These are phyloP conservation scores for Polydrusus pterygomalis DNA, from an alignment of 2,888 invertebrate genomes.

Conservation along the genomic window DNA sequence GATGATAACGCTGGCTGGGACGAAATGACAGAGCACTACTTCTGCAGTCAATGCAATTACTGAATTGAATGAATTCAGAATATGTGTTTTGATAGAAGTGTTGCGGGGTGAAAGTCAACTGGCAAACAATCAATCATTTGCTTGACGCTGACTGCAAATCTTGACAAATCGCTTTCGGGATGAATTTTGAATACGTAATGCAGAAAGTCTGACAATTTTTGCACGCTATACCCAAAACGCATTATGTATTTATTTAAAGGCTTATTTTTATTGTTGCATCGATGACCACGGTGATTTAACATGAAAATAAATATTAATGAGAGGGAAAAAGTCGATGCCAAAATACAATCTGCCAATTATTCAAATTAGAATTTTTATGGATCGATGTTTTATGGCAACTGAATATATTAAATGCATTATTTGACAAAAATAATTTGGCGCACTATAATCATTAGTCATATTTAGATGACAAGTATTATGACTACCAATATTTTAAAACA, in stretches of 20 bases:
- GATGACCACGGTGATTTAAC: slow-evolving; percentile 34
- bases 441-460: too few relatives aligned
- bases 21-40: slow-evolving; percentile 61
- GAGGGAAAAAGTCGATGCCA: slow-evolving; percentile 55
- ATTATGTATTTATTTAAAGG: slow-evolving; percentile 35
- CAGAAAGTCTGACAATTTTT: slow-evolving; percentile 40
- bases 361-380: slow-evolving; percentile 48
- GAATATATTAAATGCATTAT: slow-evolving; percentile 60
- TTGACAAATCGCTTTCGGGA: slow-evolving; percentile 72
- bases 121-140: slow-evolving; percentile 69
- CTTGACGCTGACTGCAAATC: slow-evolving; percentile 69
- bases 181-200: slow-evolving; percentile 69
- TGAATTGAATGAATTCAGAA: slow-evolving; percentile 67
- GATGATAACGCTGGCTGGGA: slow-evolving; percentile 59
- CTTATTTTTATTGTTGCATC: slow-evolving; percentile 19
- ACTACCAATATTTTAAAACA: too few relatives aligned
- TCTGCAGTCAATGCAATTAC: slow-evolving; percentile 66
- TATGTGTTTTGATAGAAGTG: slow-evolving; percentile 69
- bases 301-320: slow-evolving; percentile 60
- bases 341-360: slow-evolving; percentile 57
- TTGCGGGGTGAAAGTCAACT: slow-evolving; percentile 68
- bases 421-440: slow-evolving; percentile 57
- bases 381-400: slow-evolving; percentile 48
- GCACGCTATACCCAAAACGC: slow-evolving; percentile 23
- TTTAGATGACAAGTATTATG: too few relatives aligned